Percentiles rank a stretch among this genome's conserved stretches.
phyloP scores from a whole-genome alignment of 2,888 invertebrate genomes.

The Tridacna crocea region DNA sequence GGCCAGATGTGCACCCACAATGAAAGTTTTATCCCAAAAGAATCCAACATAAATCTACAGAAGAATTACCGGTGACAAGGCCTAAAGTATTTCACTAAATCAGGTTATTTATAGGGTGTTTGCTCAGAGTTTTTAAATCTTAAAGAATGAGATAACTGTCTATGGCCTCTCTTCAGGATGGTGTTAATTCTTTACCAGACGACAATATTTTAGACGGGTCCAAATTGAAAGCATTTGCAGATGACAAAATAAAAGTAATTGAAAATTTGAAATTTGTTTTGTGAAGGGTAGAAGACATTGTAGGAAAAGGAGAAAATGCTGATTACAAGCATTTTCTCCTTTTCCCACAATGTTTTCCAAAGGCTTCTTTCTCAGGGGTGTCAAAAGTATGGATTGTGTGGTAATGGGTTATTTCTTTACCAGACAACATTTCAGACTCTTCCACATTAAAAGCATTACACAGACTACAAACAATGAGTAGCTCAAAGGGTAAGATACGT shows the following conservation, averaged over 20 bases:
- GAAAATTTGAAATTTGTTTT: background rate
- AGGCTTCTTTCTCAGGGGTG: background rate
- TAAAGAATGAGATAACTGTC: constrained; percentile 7
- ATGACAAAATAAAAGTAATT: too few relatives aligned
- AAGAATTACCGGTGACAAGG: constrained; percentile 14
- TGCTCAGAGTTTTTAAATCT: constrained; percentile 12
- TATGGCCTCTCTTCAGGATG: background rate
- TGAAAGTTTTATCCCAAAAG: constrained; percentile 2
- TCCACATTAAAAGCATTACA: too few relatives aligned
- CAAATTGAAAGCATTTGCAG: too few relatives aligned
- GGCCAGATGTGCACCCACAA: constrained; percentile 19
- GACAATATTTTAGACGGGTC: too few relatives aligned
- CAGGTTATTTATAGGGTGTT: constrained; percentile 10
- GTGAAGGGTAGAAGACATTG: background rate
- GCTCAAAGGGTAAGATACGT: too few relatives aligned
- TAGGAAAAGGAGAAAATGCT: background rate
- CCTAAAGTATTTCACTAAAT: constrained; percentile 1
- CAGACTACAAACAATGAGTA: too few relatives aligned
- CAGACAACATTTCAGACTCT: background rate
- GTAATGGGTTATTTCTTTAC: background rate
- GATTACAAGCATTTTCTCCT: background rate
- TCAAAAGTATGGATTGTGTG: background rate
- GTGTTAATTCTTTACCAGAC: too few relatives aligned
- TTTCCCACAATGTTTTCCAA: background rate
- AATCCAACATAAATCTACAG: constrained; percentile 15